Evolutionary conservation across 2,113 vertebrate species (phyloP).

Genomic region (Urocolius indicus): DNA sequence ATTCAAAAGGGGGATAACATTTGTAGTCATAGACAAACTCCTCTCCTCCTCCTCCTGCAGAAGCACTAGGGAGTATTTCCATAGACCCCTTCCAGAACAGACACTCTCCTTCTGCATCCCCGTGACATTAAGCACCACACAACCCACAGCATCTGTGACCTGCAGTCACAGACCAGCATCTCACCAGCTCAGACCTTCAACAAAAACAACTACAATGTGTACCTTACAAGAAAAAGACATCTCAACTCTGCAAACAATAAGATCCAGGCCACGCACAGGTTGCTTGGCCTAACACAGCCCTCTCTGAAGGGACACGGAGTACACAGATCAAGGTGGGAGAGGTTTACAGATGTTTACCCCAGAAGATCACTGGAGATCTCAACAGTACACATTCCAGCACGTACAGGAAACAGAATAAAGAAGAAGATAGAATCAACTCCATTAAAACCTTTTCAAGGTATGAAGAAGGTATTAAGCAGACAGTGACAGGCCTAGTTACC

Average conservation of each 20-base stretch:
- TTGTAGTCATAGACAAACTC: neutral
- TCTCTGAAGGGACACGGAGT: neutral
- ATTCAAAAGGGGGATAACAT: neutral
- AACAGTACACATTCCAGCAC: neutral
- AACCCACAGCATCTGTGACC: neutral
- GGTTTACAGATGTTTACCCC: neutral
- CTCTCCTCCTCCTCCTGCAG: neutral
- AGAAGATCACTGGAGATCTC: neutral
- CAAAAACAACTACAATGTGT: neutral
- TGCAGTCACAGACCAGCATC: neutral
- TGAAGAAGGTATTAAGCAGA: rapidly evolving
- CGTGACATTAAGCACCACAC: neutral
- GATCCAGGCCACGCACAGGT: neutral
- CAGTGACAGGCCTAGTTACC: neutral
- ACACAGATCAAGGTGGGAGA: neutral
- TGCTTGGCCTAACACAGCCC: neutral
- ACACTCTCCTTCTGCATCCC: neutral
- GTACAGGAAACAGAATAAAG: neutral
- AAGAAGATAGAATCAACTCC: neutral
- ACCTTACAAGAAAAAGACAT: neutral
- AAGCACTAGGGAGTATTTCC: neutral
- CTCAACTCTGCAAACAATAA: neutral
- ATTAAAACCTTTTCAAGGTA: neutral
- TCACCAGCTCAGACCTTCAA: neutral
- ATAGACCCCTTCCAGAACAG: neutral